Base-by-base conservation (phyloP, 2,113 vertebrate species). In the Rhinoderma darwinii region DNA sequence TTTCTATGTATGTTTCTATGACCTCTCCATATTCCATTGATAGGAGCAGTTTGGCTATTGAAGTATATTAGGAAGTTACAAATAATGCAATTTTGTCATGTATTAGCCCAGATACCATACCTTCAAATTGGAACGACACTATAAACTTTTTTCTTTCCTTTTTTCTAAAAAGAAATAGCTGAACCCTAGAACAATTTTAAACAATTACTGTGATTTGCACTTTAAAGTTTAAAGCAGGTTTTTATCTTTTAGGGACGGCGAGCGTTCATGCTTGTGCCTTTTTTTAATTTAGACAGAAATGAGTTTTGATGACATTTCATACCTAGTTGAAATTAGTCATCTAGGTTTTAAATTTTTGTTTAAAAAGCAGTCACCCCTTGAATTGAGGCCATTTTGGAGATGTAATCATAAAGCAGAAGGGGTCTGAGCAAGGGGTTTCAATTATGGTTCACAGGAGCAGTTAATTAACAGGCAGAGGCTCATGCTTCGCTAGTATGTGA, bases 391-490 rank as follows among this genome's bases (percentile, higher is more conserved):
- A 86, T 81, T 86, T 86, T 81, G 47, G 25, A 81, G 77, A 86
- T 86, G 66, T 82, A 86, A 86, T 86, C 85, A 86, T 74, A 74
- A 86, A 82, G 77, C 63, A 86, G 85, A 86, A 74, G 77, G 85
- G 77, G 85, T 41, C 50, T 54, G 77, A 80, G 76, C 76, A 82
- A 86, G 77, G 77, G 85, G 50, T 82, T 81, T 86, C 85, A 86
- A 82, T 81, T 86, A 73, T 82, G 85, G 85, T 86, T 86, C 85
- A 86, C 77, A 86, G 77, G 51, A 86, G 85, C 85, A 86, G 85
- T 86, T 86, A 86, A 86, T 86, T 86, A 86, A 86, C 85, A 86
- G 85, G 72, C 85, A 82, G 66, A 54, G 37, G 59, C n/a, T 81
- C 51, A 12, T 43, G 37, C 50, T 74, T 81, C 51, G 35, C 20